Base-by-base conservation (phyloP, 37 sponge, comb jelly and placozoan species). In the Trichoplax adhaerens region DNA sequence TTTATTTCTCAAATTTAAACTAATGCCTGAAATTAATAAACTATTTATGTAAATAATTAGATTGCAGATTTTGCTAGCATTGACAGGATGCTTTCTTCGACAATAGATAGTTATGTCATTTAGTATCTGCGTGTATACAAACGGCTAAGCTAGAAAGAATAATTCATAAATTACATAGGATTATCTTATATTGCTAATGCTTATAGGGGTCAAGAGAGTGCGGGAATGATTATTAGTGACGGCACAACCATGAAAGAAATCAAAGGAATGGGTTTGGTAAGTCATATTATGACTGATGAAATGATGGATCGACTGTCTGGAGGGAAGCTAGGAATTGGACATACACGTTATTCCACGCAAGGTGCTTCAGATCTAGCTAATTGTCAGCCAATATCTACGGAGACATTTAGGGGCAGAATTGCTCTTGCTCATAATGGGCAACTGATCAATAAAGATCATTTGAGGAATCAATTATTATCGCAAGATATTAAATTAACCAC, bases 141-240 rank as follows among this genome's bases (percentile, higher is more conserved):
- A 29, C 29, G 29, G 29, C 29, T 29, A 29, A 29, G 29, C 29
- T 29, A 29, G 29, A 29, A 29, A 29, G 29, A 29, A 29, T 29
- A 29, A 29, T 29, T 29, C 29, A 29, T 29, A 29, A 29, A 29
- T 29, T 29, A 29, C 29, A 29, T 29, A 29, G 29, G 29, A 29
- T 29, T 29, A 29, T 29, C 29, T 29, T 29, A 29, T 29, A 29
- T 29, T 29, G 29, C 29, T 29, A 29, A 29, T 29, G 29, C 29
- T 29, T 29, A 60, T 60, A 10, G 75, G 10, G 75, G 75, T 4
- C 75, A 74, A 69, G 75, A 74, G 69, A 74, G 75, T n/a, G 72
- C 72, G 10, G 72, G 72, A 6, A 57, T 71, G 64, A 63, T 63
- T 12, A 61, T 51, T 7, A 71, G 61, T 29, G 62, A 71, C 64